These are phyloP conservation scores for Brenthis ino DNA, from an alignment of 2,888 invertebrate genomes.

Conservation along the genomic window DNA sequence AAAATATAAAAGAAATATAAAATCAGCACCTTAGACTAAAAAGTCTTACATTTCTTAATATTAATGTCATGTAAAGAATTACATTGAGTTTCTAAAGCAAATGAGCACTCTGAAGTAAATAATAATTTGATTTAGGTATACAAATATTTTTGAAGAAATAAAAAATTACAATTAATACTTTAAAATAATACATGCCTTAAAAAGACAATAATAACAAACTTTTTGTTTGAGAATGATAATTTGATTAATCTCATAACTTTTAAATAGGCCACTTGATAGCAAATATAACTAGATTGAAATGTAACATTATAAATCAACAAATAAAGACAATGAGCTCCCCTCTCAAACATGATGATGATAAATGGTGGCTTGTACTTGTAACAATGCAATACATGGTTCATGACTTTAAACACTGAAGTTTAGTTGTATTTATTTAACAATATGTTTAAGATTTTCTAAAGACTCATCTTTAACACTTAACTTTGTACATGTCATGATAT, in stretches of 20 bases:
- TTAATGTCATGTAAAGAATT: slow-evolving; percentile 45
- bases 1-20: slow-evolving; percentile 42
- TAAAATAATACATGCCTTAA: slow-evolving; percentile 74
- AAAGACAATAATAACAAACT: slow-evolving; percentile 68
- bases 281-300: slow-evolving; percentile 62
- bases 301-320: slow-evolving; percentile 68
- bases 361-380: slow-evolving; percentile 8
- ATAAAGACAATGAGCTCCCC: slow-evolving; percentile 45
- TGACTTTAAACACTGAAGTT: background rate
- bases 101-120: slow-evolving; percentile 42
- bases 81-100: slow-evolving; percentile 33
- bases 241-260: slow-evolving; percentile 55
- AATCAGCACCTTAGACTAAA: slow-evolving; percentile 46
- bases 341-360: background rate
- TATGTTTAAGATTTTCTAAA: background rate
- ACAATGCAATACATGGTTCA: background rate
- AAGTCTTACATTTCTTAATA: slow-evolving; percentile 33
- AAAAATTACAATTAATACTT: slow-evolving; percentile 70
- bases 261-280: slow-evolving; percentile 69
- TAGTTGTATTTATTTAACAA: background rate
- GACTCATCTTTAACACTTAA: slow-evolving; percentile 3
- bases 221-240: slow-evolving; percentile 66
- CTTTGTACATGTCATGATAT: background rate
- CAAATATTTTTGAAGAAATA: slow-evolving; percentile 38
- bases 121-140: slow-evolving; percentile 42